Percentiles rank a stretch among this genome's conserved stretches.
These are phyloP conservation scores for Gasterosteus aculeatus DNA, from an alignment of 2,113 vertebrate species.

Conservation along the genomic window DNA sequence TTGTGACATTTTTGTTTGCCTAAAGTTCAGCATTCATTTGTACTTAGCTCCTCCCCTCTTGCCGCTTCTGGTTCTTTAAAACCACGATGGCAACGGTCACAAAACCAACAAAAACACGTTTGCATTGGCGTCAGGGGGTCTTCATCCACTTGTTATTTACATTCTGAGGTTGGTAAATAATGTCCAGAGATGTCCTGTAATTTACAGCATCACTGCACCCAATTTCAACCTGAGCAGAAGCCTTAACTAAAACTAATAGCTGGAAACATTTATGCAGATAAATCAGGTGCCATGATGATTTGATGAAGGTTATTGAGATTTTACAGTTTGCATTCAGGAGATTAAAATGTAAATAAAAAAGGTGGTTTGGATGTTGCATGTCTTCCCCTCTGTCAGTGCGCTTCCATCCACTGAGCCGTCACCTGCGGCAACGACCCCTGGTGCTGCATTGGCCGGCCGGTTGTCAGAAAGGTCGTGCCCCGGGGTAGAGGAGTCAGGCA, in stretches of 20 bases:
- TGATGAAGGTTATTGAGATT: background rate
- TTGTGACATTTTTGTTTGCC: background rate
- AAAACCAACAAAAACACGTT: background rate
- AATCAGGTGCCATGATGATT: background rate
- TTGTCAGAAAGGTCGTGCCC: slow-evolving; percentile 69
- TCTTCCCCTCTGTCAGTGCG: slow-evolving; percentile 24
- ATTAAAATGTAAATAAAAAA: background rate
- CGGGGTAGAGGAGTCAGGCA: slow-evolving; percentile 35
- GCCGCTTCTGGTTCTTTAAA: background rate
- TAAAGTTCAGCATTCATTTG: background rate
- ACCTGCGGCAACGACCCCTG: slow-evolving; percentile 16
- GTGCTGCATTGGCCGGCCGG: slow-evolving; percentile 50
- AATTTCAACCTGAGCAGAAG: background rate
- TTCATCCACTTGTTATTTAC: background rate
- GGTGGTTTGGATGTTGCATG: background rate
- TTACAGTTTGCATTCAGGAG: background rate
- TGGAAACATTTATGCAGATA: background rate
- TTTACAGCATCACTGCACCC: background rate
- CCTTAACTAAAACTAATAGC: background rate
- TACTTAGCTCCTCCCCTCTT: background rate
- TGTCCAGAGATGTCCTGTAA: background rate
- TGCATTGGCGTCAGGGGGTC: background rate
- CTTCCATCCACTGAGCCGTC: slow-evolving; percentile 35
- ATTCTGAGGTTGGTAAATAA: background rate
- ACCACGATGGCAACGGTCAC: background rate